Percentiles rank a stretch among this genome's conserved stretches.
These are phyloP conservation scores for Sebastes flavidus DNA, from an alignment of 2,797 vertebrate genomes.

Conservation along the genomic window DNA sequence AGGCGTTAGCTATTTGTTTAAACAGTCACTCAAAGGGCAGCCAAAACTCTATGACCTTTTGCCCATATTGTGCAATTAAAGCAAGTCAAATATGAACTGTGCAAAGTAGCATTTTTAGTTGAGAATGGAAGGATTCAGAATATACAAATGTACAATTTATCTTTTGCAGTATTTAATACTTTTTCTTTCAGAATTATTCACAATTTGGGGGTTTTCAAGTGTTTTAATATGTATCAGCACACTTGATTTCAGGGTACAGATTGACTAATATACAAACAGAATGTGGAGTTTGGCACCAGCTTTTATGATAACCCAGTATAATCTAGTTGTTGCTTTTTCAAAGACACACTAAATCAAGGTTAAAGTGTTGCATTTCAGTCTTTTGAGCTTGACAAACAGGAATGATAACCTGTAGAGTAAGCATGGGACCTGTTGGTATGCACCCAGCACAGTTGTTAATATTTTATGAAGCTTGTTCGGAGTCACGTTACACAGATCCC, in stretches of 20 bases:
- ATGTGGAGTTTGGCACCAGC: neutral
- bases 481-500: conserved; percentile 71
- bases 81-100: neutral
- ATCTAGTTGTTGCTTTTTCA: neutral
- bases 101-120: neutral
- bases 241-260: neutral
- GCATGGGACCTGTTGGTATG: conserved; percentile 20
- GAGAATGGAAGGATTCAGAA: neutral
- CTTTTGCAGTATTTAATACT: neutral
- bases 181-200: neutral
- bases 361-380: neutral
- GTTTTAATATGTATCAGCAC: neutral
- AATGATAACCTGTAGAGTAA: conserved; percentile 24
- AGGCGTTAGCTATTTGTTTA: conserved; percentile 2
- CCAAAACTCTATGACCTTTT: neutral
- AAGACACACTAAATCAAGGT: conserved; percentile 9
- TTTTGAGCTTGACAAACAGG: neutral
- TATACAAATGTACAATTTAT: neutral
- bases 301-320: neutral
- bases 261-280: neutral
- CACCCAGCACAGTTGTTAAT: conserved; percentile 65
- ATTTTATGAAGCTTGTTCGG: conserved; percentile 75
- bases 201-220: neutral
- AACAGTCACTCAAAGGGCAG: conserved; percentile 1
- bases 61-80: neutral